phyloP scores from a whole-genome alignment of 2,888 invertebrate species.

The Melanophora roralis region DNA sequence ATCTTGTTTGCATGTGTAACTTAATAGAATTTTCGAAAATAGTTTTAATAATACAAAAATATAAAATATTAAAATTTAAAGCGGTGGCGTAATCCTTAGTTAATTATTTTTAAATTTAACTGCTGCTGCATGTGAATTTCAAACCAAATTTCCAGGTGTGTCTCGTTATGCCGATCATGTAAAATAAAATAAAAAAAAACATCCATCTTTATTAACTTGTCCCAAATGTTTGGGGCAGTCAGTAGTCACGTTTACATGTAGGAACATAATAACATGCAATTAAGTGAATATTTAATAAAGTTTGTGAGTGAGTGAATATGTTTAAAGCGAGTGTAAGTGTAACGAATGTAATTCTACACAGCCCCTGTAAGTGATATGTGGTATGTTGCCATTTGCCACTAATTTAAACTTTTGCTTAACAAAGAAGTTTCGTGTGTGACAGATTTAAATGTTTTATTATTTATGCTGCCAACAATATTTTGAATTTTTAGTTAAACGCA shows the following conservation, averaged over 20 bases:
- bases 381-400: conserved; percentile 5
- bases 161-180: conserved; percentile 27
- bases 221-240: conserved; percentile 25
- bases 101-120: too few relatives aligned
- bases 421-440: neutral
- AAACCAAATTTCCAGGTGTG: conserved; percentile 38
- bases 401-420: neutral
- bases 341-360: conserved; percentile 30
- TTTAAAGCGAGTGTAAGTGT: neutral
- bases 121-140: conserved; percentile 1
- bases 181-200: conserved; percentile 7
- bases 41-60: too few relatives aligned
- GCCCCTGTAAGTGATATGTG: neutral
- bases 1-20: too few relatives aligned
- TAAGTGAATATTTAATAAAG: neutral
- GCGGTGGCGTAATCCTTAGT: too few relatives aligned
- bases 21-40: too few relatives aligned
- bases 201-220: conserved; percentile 39
- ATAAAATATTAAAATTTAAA: too few relatives aligned
- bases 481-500: conserved; percentile 21
- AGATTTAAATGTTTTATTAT: conserved; percentile 3
- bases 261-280: conserved; percentile 5
- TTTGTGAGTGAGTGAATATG: conserved; percentile 1
- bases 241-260: conserved; percentile 18
- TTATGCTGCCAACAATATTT: neutral